Evolutionary conservation across 2,113 vertebrate species (phyloP), one percentile per base, ranked within the genome.

Genomic region (Rallus limicola): DNA sequence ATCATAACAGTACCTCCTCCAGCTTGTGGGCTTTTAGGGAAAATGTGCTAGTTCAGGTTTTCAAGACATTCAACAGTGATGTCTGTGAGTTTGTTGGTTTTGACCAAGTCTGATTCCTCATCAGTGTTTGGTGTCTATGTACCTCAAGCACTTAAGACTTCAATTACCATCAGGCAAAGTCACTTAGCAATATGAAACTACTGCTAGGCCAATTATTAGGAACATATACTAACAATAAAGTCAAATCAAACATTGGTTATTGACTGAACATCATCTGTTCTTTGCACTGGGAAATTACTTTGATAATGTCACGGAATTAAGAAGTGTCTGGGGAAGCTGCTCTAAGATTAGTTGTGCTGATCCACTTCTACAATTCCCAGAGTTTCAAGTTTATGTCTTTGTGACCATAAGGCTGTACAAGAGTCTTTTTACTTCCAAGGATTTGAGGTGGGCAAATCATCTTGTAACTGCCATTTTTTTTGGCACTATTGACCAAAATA

Each of bases 71-170:
- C 20, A 74, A 38, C 60, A 52, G 29, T 8, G 5, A 6, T 52
- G 16, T 28, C 86, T 86, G 16, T 0, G 8, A 56, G 34, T 36
- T 44, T 10, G 8, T 12, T 76, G 21, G 2, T 36, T 93, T 77
- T 58, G 64, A 58, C 63, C 40, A 74, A 42, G 12, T 10, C 29
- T 38, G 13, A 60, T 79, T 72, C 38, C 31, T 31, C 24, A 44
- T 44, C 21, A 16, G 23, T 1, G 1, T 44, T 87, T 1, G 2
- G 21, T 10, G 16, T 31, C 31, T 36, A 11, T 2, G 3, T 44
- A 34, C 24, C 20, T 81, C 55, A 63, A 14, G 24, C 6, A 25
- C 5, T 74, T 77, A n/a, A 34, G 33, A 25, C 48, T 82, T 84
- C 12, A 11, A 8, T 42, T 60, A 23, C 34, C 48, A 10, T 15